Base-by-base conservation (phyloP, 2,888 invertebrate genomes). In the Stenolophus ochropezus region DNA sequence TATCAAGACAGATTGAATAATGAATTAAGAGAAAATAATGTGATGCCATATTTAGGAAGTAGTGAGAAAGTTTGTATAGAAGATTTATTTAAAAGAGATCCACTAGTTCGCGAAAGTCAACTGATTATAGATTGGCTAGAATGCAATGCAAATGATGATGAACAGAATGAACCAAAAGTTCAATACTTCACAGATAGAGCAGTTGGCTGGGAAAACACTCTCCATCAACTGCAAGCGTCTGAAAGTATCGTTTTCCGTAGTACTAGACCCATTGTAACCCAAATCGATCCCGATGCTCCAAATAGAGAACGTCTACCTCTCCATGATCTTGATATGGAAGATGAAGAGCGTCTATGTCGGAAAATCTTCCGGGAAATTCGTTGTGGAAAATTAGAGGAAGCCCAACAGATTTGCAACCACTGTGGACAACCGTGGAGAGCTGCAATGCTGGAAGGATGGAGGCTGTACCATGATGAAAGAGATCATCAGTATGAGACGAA, bases 81-180 rank as follows among this genome's bases (percentile, higher is more conserved):
- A 58, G 89, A 90, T 84, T 88, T 94, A 27, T 93, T 92, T 85
- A 91, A 92, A 86, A 90, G 89, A 82, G 92, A 94, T 84, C 86
- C 88, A 81, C 87, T 88, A 85, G 91, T 87, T 83, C 89, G 95
- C 33, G 93, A 95, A 86, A 93, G 94, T 86, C 96, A 98, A 88
- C 88, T 97, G 69, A 93, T 98, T 51, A 94, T 98, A 21, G 98
- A 98, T 88, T 98, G 98, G 98, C 88, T 98, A 76, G 98, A 98
- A 89, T 92, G 93, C 49, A 95, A 94, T 87, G 95, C 96, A 16
- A 89, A 91, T 4, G 93, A 94, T 79, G 85, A 85, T 80, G 87
- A 88, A 77, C 86, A 87, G 74, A 87, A 84, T 8, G 83, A 88
- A 80, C 89, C 90, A 47, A 89, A 92, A 82, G 90, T 93, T 8